Evolutionary conservation across 2,797 vertebrate genomes (phyloP), one percentile per base, ranked within the genome.

Genomic region (Cetoscarus ocellatus): DNA sequence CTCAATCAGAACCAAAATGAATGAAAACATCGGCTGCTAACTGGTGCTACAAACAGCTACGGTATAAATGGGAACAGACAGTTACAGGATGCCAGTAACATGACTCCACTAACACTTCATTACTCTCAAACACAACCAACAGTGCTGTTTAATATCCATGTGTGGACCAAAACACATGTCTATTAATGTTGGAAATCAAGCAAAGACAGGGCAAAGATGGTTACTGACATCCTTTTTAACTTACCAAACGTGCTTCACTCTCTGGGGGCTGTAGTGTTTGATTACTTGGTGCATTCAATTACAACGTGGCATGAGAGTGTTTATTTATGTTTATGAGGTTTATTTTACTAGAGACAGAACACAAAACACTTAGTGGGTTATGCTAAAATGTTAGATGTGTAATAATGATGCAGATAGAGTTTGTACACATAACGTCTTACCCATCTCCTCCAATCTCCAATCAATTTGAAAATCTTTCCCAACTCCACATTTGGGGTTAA

Each of bases 1-100:
- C 94, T 95, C 95, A 95, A 90, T 94, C 94, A 95, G 94, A 95
- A 95, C 94, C 93, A 92, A 84, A 88, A 88, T 70, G 73, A 83
- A 73, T 80, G 70, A 57, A 75, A 76, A 75, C 73, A 75, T 43
- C 69, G 68, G 67, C 47, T 43, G 67, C 86, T 89, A 80, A 78
- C 88, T 86, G 90, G 87, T 91, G 91, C 88, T 90, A 79, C 36
- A 57, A 80, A 77, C 83, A 81, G 83, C 75, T 78, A 68, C 51
- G n/a, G 27, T 49, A 34, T 73, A 81, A 67, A 27, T 51, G 68
- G 73, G 50, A 36, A 72, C 84, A 73, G 78, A 89, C 86, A 80
- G 61, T 75, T 82, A 86, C 77, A 93, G 86, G 91, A 92, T 88
- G 91, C 87, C 86, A 85, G 84, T 86, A 88, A 90, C 83, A 84